Conservation (phyloP, 2,888 invertebrate genomes). For the Axea sp. region DNA sequence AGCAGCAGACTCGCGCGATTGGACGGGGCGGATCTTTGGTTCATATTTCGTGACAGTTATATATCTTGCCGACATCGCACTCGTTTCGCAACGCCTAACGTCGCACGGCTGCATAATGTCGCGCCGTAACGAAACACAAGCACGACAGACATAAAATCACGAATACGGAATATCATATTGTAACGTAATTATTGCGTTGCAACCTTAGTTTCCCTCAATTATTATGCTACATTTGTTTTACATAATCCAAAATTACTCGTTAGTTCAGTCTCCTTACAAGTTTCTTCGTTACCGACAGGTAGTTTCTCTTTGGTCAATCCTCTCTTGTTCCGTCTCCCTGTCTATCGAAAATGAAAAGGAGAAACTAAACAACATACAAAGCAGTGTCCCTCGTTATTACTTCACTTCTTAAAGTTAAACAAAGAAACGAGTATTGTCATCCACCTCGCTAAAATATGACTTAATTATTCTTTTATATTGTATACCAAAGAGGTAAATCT, state of each 20-base stretch:
- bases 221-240: constrained; percentile 23
- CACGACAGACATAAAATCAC: constrained; percentile 26
- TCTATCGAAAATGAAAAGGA: too few species aligned
- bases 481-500: too few species aligned
- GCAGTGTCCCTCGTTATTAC: too few species aligned
- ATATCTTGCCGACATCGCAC: constrained; percentile 26
- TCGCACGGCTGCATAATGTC: constrained; percentile 59
- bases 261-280: constrained; percentile 9
- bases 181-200: constrained; percentile 21
- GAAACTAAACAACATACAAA: too few species aligned
- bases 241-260: constrained; percentile 14
- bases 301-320: too few species aligned
- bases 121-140: constrained; percentile 35
- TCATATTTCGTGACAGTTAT: constrained; percentile 35
- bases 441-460: not conserved
- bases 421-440: not conserved
- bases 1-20: constrained; percentile 24
- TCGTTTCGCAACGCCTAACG: constrained; percentile 59
- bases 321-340: too few species aligned
- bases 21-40: constrained; percentile 1
- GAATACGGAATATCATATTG: constrained; percentile 38
- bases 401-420: too few species aligned
- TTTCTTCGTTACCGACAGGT: too few species aligned
- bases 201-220: constrained; percentile 41
- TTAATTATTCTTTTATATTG: constrained; percentile 13